Evolutionary conservation across 1,140 invertebrate species (phyloP).

Genomic region (Lethocerus indicus): DNA sequence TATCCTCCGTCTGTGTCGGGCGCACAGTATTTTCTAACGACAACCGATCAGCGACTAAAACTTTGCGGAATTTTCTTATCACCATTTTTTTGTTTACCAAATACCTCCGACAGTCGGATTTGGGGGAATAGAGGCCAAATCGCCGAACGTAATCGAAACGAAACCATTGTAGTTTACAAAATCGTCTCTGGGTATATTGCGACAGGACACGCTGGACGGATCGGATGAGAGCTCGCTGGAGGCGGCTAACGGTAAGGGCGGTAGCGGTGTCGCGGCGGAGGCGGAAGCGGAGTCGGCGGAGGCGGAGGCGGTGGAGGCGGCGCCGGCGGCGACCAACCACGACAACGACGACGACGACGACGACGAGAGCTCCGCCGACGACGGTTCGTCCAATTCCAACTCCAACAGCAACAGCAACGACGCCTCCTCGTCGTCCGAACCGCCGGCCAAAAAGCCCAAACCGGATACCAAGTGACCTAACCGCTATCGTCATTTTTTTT

Average conservation of each 20-base stretch:
- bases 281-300: too few relatives aligned
- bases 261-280: background rate
- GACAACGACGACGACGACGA: constrained; percentile 15
- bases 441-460: constrained; percentile 15
- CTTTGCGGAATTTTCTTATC: too few relatives aligned
- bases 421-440: constrained; percentile 10
- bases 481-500: background rate
- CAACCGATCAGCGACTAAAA: too few relatives aligned
- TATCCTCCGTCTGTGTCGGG: too few relatives aligned
- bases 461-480: constrained; percentile 14
- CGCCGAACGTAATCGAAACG: too few relatives aligned
- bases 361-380: constrained; percentile 13
- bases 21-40: too few relatives aligned
- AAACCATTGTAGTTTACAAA: too few relatives aligned
- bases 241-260: constrained; percentile 14
- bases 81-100: too few relatives aligned
- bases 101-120: too few relatives aligned
- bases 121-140: too few relatives aligned
- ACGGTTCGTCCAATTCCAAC: constrained; percentile 8
- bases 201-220: constrained; percentile 5
- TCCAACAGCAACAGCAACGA: constrained; percentile 4
- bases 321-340: constrained; percentile 13
- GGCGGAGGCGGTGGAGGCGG: background rate
- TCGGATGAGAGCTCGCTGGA: constrained; percentile 8
- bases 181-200: too few relatives aligned